A percentile compares a stretch with the other conserved stretches of the same genome.
phyloP scores from a whole-genome alignment of 2,888 invertebrate species.

The Listrodromus nycthemerus region DNA sequence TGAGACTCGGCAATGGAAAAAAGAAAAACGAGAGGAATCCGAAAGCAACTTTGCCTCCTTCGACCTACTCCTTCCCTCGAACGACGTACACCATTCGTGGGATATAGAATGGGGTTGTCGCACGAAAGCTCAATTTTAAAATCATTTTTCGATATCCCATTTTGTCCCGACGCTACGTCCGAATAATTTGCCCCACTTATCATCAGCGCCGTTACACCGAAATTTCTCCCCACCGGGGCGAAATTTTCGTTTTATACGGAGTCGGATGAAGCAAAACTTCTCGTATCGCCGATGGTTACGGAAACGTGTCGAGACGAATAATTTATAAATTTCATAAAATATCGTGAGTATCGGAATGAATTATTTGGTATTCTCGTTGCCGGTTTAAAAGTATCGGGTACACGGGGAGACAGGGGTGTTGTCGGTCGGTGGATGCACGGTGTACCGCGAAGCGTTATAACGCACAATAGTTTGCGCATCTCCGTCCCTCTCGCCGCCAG shows the following conservation, averaged over 20 bases:
- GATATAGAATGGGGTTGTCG: too few species aligned
- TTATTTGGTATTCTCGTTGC: conserved; percentile 1
- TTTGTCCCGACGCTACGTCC: too few species aligned
- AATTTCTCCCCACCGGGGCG: conserved; percentile 56
- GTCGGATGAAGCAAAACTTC: neutral
- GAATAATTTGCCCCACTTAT: too few species aligned
- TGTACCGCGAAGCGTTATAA: conserved; percentile 13
- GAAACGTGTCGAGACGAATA: neutral
- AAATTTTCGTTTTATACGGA: neutral
- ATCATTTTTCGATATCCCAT: too few species aligned
- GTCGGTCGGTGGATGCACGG: conserved; percentile 23
- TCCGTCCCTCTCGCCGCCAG: neutral
- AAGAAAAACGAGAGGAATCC: conserved; percentile 21
- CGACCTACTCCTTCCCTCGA: conserved; percentile 15
- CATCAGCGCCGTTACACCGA: conserved; percentile 72
- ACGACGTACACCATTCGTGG: conserved; percentile 27
- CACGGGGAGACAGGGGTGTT: conserved; percentile 22
- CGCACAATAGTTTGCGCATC: neutral
- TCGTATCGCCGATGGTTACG: too few species aligned
- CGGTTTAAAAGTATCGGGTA: neutral
- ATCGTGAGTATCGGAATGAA: neutral
- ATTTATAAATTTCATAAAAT: neutral
- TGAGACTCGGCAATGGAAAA: conserved; percentile 24
- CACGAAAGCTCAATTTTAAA: too few species aligned
- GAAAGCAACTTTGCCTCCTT: conserved; percentile 48